These are phyloP conservation scores for Globicephala melas DNA, from an alignment of 2,113 vertebrate species.

Conservation along the genomic window DNA sequence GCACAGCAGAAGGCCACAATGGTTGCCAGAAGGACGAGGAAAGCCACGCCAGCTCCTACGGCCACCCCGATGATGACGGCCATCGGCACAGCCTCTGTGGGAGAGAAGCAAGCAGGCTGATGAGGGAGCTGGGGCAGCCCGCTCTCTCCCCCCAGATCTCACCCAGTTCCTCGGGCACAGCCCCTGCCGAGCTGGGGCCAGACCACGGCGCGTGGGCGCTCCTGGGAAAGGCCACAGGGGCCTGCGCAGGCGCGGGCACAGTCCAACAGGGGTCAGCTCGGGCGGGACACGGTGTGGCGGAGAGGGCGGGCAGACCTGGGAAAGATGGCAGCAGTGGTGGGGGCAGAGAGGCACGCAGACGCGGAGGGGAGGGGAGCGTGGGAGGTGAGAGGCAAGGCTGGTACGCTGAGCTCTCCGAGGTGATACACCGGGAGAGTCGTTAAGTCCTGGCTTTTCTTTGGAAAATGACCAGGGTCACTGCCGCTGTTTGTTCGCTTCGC, in stretches of 20 bases:
- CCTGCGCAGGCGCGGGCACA: not conserved
- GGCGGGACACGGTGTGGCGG: not conserved
- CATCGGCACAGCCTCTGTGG: conserved; percentile 94
- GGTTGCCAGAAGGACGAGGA: conserved; percentile 97
- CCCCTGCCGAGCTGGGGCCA: not conserved
- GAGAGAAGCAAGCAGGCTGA: conserved; percentile 59
- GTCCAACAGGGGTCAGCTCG: not conserved
- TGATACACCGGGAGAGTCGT: not conserved
- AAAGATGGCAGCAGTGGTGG: not conserved
- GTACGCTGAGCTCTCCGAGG: not conserved
- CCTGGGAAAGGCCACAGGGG: not conserved
- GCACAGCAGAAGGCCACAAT: conserved; percentile 98
- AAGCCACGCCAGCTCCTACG: conserved; percentile 95
- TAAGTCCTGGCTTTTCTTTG: not conserved
- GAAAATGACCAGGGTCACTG: not conserved
- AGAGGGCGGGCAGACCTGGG: not conserved
- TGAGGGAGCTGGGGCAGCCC: not conserved
- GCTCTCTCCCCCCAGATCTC: not conserved
- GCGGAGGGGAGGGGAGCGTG: not conserved
- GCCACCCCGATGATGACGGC: conserved; percentile 98
- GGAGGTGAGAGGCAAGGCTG: not conserved
- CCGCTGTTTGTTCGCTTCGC: not conserved
- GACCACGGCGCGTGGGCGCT: not conserved
- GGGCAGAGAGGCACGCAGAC: not conserved
- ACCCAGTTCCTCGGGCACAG: not conserved